A percentile compares a stretch with the other conserved stretches of the same genome.
Conservation (phyloP, 2,888 invertebrate genomes). For the Cephus sareptanus region DNA sequence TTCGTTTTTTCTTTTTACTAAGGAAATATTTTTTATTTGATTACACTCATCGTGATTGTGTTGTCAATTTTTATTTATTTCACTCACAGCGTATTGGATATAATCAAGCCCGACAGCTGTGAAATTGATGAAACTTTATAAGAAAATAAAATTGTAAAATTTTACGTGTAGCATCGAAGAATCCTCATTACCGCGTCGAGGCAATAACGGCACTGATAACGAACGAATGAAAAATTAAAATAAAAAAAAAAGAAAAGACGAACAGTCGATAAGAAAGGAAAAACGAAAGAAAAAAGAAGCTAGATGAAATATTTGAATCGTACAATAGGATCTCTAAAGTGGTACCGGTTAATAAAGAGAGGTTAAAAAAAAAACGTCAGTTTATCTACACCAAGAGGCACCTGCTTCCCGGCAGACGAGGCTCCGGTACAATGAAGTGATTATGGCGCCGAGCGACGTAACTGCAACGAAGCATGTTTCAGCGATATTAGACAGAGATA, state of each 20-base stretch:
- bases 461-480: constrained; percentile 15
- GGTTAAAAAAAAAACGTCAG: not conserved
- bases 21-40: not conserved
- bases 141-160: no score
- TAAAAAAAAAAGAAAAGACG: not conserved
- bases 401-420: not conserved
- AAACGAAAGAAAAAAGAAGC: not conserved
- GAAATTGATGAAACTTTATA: no score
- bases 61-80: no score
- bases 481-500: constrained; percentile 18
- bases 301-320: not conserved
- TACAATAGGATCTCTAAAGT: not conserved
- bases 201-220: not conserved
- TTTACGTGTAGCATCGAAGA: no score
- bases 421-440: constrained; percentile 2
- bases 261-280: not conserved
- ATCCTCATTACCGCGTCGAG: not conserved
- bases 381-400: constrained; percentile 4
- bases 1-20: constrained; percentile 10
- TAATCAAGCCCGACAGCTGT: no score
- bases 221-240: not conserved
- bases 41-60: no score
- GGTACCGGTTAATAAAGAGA: constrained; percentile 1
- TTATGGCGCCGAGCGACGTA: constrained; percentile 2
- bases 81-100: no score